These are phyloP conservation scores for Acanthopagrus latus DNA, from an alignment of 2,797 vertebrate species.

Conservation along the genomic window DNA sequence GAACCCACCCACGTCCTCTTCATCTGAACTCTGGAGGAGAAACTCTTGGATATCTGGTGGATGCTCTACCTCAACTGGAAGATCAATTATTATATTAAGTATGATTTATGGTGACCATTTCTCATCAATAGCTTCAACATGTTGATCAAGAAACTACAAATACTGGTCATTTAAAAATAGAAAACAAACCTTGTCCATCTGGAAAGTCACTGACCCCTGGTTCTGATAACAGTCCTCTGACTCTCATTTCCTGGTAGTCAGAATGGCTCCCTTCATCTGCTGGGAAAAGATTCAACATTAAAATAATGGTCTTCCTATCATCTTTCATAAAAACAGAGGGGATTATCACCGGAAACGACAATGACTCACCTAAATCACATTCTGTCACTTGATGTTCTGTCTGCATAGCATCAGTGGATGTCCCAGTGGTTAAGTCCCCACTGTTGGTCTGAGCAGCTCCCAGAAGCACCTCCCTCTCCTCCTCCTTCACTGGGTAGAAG, in stretches of 20 bases:
- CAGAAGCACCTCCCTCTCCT: constrained; percentile 82
- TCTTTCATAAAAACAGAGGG: not conserved
- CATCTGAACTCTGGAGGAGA: constrained; percentile 82
- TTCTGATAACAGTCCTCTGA: constrained; percentile 57
- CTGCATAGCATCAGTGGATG: constrained; percentile 35
- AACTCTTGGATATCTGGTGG: constrained; percentile 76
- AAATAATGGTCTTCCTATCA: constrained; percentile 9
- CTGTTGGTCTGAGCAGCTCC: constrained; percentile 59
- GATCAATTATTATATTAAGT: constrained; percentile 1
- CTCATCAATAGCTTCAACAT: not conserved
- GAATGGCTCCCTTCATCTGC: constrained; percentile 63
- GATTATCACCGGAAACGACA: constrained; percentile 9
- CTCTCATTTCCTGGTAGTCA: constrained; percentile 67
- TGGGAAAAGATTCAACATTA: constrained; percentile 24
- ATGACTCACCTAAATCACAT: constrained; percentile 54
- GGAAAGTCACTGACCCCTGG: constrained; percentile 55
- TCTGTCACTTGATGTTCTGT: constrained; percentile 41
- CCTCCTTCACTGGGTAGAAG: constrained; percentile 87
- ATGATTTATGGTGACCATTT: not conserved
- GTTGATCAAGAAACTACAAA: not conserved
- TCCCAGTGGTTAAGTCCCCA: constrained; percentile 28
- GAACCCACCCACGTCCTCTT: constrained; percentile 65
- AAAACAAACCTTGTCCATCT: constrained; percentile 74
- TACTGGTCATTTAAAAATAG: not conserved
- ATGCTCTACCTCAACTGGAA: constrained; percentile 62